Conservation (phyloP, 2,888 invertebrate genomes). For the Trissonchulus sp. region DNA sequence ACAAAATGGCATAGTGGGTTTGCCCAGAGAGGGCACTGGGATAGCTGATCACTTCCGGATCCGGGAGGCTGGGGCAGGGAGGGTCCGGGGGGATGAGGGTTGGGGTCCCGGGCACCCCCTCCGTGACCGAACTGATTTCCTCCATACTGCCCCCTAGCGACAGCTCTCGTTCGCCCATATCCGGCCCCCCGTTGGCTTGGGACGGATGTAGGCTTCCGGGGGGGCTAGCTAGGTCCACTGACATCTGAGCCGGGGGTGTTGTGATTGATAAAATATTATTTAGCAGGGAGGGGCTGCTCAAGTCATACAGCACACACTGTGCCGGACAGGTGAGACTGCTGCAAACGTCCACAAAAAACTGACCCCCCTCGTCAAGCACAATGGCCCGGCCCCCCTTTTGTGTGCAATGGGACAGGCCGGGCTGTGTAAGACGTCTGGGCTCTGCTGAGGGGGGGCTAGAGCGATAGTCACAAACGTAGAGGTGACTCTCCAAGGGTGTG, state of each 20-base stretch:
- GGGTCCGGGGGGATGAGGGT: background rate
- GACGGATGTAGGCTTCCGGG: background rate
- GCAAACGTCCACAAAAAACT: background rate
- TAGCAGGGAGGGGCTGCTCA: background rate
- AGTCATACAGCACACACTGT: background rate
- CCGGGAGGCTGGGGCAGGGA: background rate
- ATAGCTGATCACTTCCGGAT: background rate
- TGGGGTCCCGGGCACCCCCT: background rate
- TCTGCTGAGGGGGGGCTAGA: background rate
- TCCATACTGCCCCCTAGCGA: background rate
- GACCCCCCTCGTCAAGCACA: background rate
- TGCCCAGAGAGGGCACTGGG: background rate
- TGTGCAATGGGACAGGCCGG: background rate
- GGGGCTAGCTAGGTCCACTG: background rate
- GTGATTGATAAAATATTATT: too few relatives aligned
- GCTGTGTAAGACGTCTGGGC: constrained; percentile 16
- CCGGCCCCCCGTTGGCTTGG: background rate
- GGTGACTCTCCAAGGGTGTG: constrained; percentile 81
- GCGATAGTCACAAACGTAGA: constrained; percentile 63
- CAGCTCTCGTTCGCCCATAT: too few relatives aligned
- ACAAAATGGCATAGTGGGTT: constrained; percentile 74
- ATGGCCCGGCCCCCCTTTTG: background rate
- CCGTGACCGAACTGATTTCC: background rate
- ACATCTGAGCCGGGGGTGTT: background rate
- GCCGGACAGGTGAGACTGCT: background rate